phyloP scores from a whole-genome alignment of 2,113 vertebrate species.

The Cygnus atratus region DNA sequence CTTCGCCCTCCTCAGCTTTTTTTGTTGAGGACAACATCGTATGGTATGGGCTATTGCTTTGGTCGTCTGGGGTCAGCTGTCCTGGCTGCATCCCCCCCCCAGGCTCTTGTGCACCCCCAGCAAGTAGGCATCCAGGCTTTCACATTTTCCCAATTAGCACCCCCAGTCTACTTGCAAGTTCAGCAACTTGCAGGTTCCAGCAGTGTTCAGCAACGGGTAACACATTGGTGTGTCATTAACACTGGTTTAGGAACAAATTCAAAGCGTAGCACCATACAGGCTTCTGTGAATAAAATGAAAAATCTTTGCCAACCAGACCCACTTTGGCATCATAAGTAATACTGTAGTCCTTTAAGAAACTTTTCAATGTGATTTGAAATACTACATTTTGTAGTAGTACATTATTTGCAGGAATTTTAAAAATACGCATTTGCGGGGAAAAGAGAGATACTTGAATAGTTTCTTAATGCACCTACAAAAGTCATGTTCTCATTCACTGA shows the following conservation, averaged over 20 bases:
- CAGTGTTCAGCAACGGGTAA: too few relatives aligned
- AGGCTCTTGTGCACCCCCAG: neutral
- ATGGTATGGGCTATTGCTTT: too few relatives aligned
- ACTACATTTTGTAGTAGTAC: neutral
- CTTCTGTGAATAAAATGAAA: neutral
- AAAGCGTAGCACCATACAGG: neutral
- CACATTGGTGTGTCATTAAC: neutral
- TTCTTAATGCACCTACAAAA: neutral
- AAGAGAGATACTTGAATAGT: neutral
- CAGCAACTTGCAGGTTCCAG: too few relatives aligned
- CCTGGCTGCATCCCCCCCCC: fast-evolving
- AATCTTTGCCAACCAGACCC: too few relatives aligned
- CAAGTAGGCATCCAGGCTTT: neutral
- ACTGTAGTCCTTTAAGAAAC: neutral
- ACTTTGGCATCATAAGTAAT: neutral
- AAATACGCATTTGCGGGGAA: neutral
- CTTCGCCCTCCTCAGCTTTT: neutral
- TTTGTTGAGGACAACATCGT: fast-evolving
- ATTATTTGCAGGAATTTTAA: neutral
- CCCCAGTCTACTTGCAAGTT: neutral
- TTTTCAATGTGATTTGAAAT: neutral
- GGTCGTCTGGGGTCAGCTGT: neutral
- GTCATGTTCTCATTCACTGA: neutral
- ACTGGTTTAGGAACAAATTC: neutral
- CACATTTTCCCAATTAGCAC: neutral